Percentiles rank a stretch among this genome's conserved stretches.
Evolutionary conservation across 2,113 vertebrate genomes (phyloP).

Genomic region (Condylura cristata): DNA sequence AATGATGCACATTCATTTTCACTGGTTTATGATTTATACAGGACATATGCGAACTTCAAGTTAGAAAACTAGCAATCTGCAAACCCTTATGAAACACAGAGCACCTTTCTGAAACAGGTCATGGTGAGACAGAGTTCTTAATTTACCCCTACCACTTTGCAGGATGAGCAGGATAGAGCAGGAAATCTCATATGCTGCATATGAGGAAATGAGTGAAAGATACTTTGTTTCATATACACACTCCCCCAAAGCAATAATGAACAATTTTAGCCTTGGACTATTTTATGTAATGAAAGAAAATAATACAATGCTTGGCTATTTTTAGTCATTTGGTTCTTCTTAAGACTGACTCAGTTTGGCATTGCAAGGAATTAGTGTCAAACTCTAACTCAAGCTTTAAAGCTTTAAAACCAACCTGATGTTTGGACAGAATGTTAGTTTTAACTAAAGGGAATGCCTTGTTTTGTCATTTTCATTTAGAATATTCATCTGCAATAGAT

Average conservation of each 20-base stretch:
- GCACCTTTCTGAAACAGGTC: background rate
- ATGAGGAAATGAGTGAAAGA: background rate
- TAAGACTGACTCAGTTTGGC: constrained; percentile 67
- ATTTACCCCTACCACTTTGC: background rate
- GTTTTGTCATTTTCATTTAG: constrained; percentile 69
- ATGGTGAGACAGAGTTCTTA: background rate
- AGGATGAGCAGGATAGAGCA: background rate
- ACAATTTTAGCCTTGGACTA: background rate
- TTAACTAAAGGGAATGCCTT: constrained; percentile 64
- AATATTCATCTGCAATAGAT: constrained; percentile 13
- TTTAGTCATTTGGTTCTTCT: constrained; percentile 48
- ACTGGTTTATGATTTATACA: background rate
- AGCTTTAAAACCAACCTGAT: constrained; percentile 47
- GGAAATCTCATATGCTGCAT: background rate
- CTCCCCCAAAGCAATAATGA: background rate
- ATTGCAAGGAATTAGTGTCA: constrained; percentile 73
- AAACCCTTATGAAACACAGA: background rate
- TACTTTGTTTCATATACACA: background rate
- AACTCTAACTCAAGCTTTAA: constrained; percentile 44
- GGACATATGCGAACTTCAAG: background rate
- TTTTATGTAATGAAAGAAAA: background rate
- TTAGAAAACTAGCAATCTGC: background rate
- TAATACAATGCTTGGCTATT: background rate
- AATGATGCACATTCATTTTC: background rate
- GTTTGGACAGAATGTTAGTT: constrained; percentile 49